These are phyloP conservation scores for Sycophila sp. DNA, from an alignment of 1,140 invertebrate genomes.

Conservation along the genomic window DNA sequence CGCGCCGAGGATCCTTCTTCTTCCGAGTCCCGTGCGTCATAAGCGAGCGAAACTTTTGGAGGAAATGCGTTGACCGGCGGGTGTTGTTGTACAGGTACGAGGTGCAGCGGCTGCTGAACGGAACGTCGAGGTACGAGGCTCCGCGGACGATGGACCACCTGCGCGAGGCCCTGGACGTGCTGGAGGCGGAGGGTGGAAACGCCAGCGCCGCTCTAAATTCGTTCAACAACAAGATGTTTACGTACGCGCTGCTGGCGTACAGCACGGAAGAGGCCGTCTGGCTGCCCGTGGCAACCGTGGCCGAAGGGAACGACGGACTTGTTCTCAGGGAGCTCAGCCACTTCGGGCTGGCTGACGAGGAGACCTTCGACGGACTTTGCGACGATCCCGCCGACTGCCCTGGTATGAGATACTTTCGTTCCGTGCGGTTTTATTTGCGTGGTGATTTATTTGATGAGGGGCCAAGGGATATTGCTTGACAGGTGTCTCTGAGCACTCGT, in stretches of 20 bases:
- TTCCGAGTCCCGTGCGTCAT: too few species aligned
- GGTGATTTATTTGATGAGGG: too few species aligned
- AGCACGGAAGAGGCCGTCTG: conserved; percentile 41
- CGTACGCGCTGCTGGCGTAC: conserved; percentile 56
- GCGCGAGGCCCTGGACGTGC: conserved; percentile 57
- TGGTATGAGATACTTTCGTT: too few species aligned
- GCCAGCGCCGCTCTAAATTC: conserved; percentile 37
- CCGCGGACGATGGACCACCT: conserved; percentile 53
- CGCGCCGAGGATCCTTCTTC: too few species aligned
- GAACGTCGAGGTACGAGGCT: conserved; percentile 49
- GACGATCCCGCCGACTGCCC: conserved; percentile 51
- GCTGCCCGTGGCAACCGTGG: conserved; percentile 56
- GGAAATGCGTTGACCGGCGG: too few species aligned
- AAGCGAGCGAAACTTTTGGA: too few species aligned
- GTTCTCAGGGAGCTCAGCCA: conserved; percentile 52
- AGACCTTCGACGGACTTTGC: conserved; percentile 52
- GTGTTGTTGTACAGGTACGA: conserved; percentile 55
- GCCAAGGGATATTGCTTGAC: too few species aligned
- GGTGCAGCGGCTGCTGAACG: conserved; percentile 54
- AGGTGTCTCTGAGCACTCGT: too few species aligned
- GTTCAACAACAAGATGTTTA: conserved; percentile 62
- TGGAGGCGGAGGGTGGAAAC: conserved; percentile 3
- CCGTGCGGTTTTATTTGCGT: too few species aligned
- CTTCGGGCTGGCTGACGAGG: conserved; percentile 45
- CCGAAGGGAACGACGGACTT: conserved; percentile 49